Percentiles rank a stretch among this genome's conserved stretches.
phyloP scores from a whole-genome alignment of 1,140 invertebrate genomes.

The Rhyzopertha dominica region DNA sequence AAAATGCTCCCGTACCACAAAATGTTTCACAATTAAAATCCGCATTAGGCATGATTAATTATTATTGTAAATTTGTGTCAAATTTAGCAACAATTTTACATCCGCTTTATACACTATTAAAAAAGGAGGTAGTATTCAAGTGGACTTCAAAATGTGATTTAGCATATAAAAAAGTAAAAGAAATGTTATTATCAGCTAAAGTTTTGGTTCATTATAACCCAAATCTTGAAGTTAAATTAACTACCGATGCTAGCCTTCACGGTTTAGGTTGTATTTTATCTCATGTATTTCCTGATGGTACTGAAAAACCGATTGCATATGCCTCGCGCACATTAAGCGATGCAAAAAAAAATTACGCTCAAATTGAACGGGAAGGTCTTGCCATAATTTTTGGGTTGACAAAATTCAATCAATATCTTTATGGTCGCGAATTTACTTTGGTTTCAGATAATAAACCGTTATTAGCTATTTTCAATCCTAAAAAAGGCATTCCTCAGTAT shows the following conservation, averaged over 20 bases:
- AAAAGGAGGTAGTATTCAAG: constrained; percentile 41
- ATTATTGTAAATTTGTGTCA: constrained; percentile 31
- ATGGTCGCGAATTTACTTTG: constrained; percentile 48
- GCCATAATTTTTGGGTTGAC: constrained; percentile 49
- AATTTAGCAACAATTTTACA: too few relatives aligned
- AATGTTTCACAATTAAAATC: constrained; percentile 37
- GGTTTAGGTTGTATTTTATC: constrained; percentile 24
- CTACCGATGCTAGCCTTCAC: constrained; percentile 21
- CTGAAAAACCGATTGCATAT: constrained; percentile 44
- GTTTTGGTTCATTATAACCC: constrained; percentile 21
- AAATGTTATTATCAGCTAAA: constrained; percentile 23
- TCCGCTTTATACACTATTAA: constrained; percentile 31
- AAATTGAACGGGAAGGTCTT: constrained; percentile 51
- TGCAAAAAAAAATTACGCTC: constrained; percentile 48
- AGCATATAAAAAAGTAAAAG: constrained; percentile 27
- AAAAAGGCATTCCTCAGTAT: constrained; percentile 22
- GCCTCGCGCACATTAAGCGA: constrained; percentile 43
- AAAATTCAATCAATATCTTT: constrained; percentile 51
- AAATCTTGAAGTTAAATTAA: constrained; percentile 15
- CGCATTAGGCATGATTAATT: constrained; percentile 38
- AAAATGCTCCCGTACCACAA: too few relatives aligned
- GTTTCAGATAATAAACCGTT: constrained; percentile 50
- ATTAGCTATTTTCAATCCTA: constrained; percentile 40
- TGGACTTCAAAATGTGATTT: constrained; percentile 20
- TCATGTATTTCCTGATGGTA: constrained; percentile 27